A percentile compares a stretch with the other conserved stretches of the same genome.
These are phyloP conservation scores for Oxyura jamaicensis DNA, from an alignment of 2,113 vertebrate genomes.

Conservation along the genomic window DNA sequence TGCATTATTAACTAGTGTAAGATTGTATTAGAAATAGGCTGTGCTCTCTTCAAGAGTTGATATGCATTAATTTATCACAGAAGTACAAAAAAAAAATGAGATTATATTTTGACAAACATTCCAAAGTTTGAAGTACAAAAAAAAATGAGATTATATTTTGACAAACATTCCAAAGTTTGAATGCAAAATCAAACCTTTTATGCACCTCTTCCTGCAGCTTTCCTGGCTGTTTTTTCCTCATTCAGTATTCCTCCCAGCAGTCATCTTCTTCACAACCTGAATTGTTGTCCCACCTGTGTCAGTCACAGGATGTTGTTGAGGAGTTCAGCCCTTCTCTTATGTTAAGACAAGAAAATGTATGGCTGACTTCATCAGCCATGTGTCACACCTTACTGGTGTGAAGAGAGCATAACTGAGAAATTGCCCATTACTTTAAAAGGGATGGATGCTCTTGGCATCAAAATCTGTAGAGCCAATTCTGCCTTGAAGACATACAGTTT, in stretches of 20 bases:
- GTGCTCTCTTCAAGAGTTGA: background rate
- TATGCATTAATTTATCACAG: background rate
- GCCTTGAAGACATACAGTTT: background rate
- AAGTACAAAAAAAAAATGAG: background rate
- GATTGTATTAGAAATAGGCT: conserved; percentile 40
- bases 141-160: conserved; percentile 17
- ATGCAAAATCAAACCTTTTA: conserved; percentile 5
- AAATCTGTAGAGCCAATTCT: background rate
- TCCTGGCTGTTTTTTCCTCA: background rate
- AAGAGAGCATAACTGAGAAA: background rate
- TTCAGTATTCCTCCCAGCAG: background rate
- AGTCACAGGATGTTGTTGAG: background rate
- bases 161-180: conserved; percentile 20
- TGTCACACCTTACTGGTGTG: background rate
- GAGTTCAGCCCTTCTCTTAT: background rate
- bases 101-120: conserved; percentile 46
- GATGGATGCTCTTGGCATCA: background rate
- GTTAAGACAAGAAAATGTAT: background rate
- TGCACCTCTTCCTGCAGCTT: background rate
- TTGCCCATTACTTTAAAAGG: background rate
- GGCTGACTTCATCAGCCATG: background rate
- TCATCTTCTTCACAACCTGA: background rate
- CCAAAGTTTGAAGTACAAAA: background rate
- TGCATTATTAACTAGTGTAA: conserved; percentile 49
- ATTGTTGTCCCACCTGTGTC: background rate